Percentiles rank a stretch among this genome's conserved stretches.
These are phyloP conservation scores for Spisula solida DNA, from an alignment of 2,888 invertebrate genomes.

Conservation along the genomic window DNA sequence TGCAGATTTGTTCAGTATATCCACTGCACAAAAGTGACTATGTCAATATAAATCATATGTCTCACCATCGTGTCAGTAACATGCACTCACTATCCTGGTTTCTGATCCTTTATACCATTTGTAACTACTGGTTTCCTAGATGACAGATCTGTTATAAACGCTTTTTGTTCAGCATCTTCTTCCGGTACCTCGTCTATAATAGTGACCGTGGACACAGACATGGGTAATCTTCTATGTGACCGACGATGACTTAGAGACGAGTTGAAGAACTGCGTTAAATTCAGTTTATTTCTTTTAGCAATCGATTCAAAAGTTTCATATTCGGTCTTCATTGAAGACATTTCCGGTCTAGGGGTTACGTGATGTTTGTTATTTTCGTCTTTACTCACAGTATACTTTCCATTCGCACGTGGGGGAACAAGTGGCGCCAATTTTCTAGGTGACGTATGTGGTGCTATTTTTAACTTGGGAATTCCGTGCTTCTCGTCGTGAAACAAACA, in stretches of 20 bases:
- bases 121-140: slow-evolving; percentile 55
- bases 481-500: slow-evolving; percentile 66
- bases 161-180: slow-evolving; percentile 48
- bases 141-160: slow-evolving; percentile 69
- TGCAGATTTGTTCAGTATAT: no score
- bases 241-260: slow-evolving; percentile 53
- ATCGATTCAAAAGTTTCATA: slow-evolving; percentile 80
- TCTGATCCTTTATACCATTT: neutral
- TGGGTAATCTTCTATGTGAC: slow-evolving; percentile 40
- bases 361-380: neutral
- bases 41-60: neutral
- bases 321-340: slow-evolving; percentile 76
- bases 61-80: neutral
- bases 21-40: no score
- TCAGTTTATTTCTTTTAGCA: slow-evolving; percentile 77
- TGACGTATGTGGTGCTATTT: slow-evolving; percentile 61
- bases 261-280: slow-evolving; percentile 67
- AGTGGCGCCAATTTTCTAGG: slow-evolving; percentile 76
- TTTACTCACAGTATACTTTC: slow-evolving; percentile 38
- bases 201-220: slow-evolving; percentile 68
- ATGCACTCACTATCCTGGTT: neutral
- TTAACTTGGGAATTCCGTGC: slow-evolving; percentile 47
- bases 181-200: slow-evolving; percentile 59
- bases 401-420: slow-evolving; percentile 63
- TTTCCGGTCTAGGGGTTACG: slow-evolving; percentile 60